Conservation (phyloP, 92 coral and sea anemone species). For the Scolanthus callimorphus region DNA sequence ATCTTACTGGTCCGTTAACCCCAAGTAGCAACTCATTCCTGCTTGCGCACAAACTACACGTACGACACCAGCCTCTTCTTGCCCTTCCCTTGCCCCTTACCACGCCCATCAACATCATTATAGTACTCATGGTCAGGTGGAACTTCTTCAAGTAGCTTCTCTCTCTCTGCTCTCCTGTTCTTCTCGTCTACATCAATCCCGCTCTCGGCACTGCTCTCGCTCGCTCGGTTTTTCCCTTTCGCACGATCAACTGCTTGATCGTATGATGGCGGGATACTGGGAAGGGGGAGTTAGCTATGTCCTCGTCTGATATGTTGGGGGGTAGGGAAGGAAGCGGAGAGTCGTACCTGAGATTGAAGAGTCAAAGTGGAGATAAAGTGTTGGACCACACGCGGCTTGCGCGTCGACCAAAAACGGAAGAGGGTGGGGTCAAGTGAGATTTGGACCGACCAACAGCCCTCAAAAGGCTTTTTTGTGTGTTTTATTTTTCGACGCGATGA, state of each 20-base stretch:
- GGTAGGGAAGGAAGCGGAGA: conserved; percentile 7
- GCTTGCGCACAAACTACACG: too few species aligned
- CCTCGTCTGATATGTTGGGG: conserved; percentile 14
- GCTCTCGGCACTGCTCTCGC: conserved; percentile 27
- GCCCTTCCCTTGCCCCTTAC: not conserved
- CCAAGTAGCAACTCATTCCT: too few species aligned
- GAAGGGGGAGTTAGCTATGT: conserved; percentile 22
- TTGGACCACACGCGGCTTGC: not conserved
- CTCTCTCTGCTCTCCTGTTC: not conserved
- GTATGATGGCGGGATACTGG: conserved; percentile 52
- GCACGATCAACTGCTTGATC: conserved; percentile 25
- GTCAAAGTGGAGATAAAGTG: not conserved
- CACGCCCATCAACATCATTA: not conserved
- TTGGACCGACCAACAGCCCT: too few species aligned
- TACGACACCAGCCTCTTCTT: not conserved
- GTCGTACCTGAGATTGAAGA: not conserved
- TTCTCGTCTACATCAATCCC: conserved; percentile 30
- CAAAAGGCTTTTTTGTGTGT: too few species aligned
- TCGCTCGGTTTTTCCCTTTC: conserved; percentile 2
- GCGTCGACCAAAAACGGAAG: not conserved
- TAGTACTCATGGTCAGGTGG: not conserved
- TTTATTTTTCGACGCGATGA: too few species aligned
- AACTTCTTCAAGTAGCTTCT: not conserved
- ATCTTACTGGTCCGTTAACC: too few species aligned
- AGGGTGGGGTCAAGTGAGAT: not conserved